Percentiles rank a stretch among this genome's conserved stretches.
phyloP scores from a whole-genome alignment of 2,113 vertebrate species.

The Romanogobio albipinnatus region DNA sequence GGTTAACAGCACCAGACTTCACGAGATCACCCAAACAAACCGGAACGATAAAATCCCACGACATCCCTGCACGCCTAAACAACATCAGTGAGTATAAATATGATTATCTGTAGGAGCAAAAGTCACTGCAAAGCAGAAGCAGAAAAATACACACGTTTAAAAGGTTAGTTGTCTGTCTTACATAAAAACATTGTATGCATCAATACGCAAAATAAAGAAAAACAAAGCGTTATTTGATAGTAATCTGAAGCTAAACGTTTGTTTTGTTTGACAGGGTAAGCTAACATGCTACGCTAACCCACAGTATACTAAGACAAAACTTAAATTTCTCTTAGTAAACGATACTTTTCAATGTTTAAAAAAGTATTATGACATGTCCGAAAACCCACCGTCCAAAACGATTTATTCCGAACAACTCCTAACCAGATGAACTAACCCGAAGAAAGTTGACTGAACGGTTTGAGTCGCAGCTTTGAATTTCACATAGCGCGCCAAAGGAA shows the following conservation, averaged over 20 bases:
- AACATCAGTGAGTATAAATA: background rate
- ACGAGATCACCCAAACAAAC: constrained; percentile 81
- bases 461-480: constrained; percentile 50
- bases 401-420: background rate
- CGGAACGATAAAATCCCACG: constrained; percentile 85
- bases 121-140: no score
- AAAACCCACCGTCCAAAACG: background rate
- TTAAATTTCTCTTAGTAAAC: background rate
- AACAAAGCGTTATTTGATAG: background rate
- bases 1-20: constrained; percentile 80
- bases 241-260: background rate
- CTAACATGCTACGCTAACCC: constrained; percentile 10
- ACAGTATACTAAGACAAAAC: background rate
- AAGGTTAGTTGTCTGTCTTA: no score
- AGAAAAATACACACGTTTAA: background rate
- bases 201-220: background rate
- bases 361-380: background rate
- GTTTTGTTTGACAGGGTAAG: background rate
- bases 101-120: background rate
- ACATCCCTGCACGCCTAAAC: constrained; percentile 67
- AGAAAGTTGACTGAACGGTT: constrained; percentile 12
- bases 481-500: constrained; percentile 58
- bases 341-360: background rate
- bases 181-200: no score
- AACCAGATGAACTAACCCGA: no score